Conservation (phyloP, 2,113 vertebrate species). For the Cephalopterus ornatus region DNA sequence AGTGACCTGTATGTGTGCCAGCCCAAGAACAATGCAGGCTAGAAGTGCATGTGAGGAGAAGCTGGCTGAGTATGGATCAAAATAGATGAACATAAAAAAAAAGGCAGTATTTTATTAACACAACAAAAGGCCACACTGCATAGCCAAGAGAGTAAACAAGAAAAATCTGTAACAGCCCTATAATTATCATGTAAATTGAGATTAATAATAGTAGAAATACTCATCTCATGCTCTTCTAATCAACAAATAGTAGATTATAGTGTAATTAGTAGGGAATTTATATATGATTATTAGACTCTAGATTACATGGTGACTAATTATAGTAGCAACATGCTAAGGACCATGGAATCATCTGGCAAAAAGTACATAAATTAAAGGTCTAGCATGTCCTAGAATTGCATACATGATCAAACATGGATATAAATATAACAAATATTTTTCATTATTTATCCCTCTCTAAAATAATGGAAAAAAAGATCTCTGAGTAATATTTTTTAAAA, state of each 20-base stretch:
- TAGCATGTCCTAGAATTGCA: neutral
- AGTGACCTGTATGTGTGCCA: neutral
- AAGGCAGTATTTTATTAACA: conserved; percentile 10
- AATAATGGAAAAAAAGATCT: neutral
- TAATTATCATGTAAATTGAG: conserved; percentile 30
- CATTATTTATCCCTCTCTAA: neutral
- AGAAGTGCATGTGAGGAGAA: neutral
- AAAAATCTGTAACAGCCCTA: neutral
- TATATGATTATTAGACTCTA: conserved; percentile 3
- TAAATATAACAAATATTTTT: neutral
- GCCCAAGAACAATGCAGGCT: neutral
- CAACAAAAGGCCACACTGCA: neutral
- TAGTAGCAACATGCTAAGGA: neutral
- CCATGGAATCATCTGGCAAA: neutral
- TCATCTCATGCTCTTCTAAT: conserved; percentile 33
- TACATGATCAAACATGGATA: neutral
- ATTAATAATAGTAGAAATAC: conserved; percentile 35
- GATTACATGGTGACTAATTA: conserved; percentile 46
- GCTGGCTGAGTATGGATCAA: neutral
- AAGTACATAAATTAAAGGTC: neutral
- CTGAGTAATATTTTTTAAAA: neutral
- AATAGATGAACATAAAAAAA: conserved; percentile 2
- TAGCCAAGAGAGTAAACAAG: neutral
- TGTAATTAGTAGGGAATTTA: conserved; percentile 44
- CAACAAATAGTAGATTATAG: conserved; percentile 51